Base-by-base conservation (phyloP, 2,797 vertebrate species). In the Brachyalestes nurse region DNA sequence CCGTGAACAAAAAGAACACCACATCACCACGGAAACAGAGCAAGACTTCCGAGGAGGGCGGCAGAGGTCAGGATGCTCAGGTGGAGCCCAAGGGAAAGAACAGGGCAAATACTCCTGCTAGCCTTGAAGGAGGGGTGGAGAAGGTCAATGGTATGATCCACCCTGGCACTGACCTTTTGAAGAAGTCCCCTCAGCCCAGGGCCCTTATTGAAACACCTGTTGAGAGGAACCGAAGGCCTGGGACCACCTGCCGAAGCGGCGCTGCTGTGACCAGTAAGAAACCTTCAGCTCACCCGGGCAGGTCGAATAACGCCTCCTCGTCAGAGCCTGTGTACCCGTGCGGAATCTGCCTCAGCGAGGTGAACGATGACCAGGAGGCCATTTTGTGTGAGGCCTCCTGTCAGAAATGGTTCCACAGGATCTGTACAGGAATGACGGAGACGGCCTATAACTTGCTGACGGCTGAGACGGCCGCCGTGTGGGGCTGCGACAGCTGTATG, bases 381-480 rank as follows among this genome's bases (percentile, higher is more conserved):
- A 95, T 96, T 82, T 84, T 95, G 53, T 96, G 96, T 10, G 95
- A 96, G 86, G 95, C 94, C 14, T 96, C 93, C 3, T 96, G 96
- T 86, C 95, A 95, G 75, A 96, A 95, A 8, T 96, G 95, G 96
- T 96, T 96, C 84, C 96, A 96, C 78, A 93, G 95, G 23, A 75
- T 95, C 78, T 96, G 96, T 60, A 96, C 95, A 0, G 96, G 95
- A 34, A 95, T 96, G 95, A 96, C 95, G 0, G 95, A 96, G 87
- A 94, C 94, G 0, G 96, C 95, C 0, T 96, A 95, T 0, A 94
- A 95, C 51, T 91, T 96, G 4, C 92, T 96, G 0, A 96, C 94
- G 0, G 93, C 95, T 0, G 96, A 96, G 86, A 87, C 91, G 0
- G 92, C 92, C 0, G 95, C 96, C 0, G 94, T 96, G 0, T 96